Base-by-base conservation (phyloP, 2,888 invertebrate genomes). In the Macropis europaea region DNA sequence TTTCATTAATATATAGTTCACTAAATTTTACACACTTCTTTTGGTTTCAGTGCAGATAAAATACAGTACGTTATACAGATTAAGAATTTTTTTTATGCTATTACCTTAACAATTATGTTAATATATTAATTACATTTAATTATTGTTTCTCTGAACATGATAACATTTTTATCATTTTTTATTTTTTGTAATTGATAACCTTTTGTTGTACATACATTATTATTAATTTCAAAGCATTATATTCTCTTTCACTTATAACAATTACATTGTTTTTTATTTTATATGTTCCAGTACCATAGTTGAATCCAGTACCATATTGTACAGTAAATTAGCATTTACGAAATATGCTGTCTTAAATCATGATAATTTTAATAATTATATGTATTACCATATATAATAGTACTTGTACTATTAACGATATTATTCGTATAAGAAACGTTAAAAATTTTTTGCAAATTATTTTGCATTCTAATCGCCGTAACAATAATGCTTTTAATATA, bases 361-460 rank as follows among this genome's bases (percentile, higher is more conserved):
- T 19, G 24, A 28, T 54, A 13, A n/a, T n/a, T n/a, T n/a, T n/a
- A n/a, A 17, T 48, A 53, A 40, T 61, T 61, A 53, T 5, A 52
- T 63, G 34, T 50, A 19, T 24, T 22, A 17, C 38, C n/a, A 15
- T 32, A 67, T 53, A 34, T 64, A 64, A 66, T 42, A 56, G 43
- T 54, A 75, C 47, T 34, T 53, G 40, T 68, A 68, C 17, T 54
- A 69, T 61, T 63, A 63, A 73, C 53, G 72, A 66, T 28, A 13
- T 67, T 40, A 9, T 57, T 73, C 53, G 54, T 69, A 73, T 47
- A 60, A 50, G 69, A 50, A 67, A 71, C 38, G 43, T 53, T 63
- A 30, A 73, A 63, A 71, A 45, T 61, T 40, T 63, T 47, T 36
- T 64, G 53, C 42, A 77, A 61, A 63, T 60, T 63, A 40, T 15